Conservation (phyloP, 2,113 vertebrate genomes). For the Thalassarche chlororhynchos region DNA sequence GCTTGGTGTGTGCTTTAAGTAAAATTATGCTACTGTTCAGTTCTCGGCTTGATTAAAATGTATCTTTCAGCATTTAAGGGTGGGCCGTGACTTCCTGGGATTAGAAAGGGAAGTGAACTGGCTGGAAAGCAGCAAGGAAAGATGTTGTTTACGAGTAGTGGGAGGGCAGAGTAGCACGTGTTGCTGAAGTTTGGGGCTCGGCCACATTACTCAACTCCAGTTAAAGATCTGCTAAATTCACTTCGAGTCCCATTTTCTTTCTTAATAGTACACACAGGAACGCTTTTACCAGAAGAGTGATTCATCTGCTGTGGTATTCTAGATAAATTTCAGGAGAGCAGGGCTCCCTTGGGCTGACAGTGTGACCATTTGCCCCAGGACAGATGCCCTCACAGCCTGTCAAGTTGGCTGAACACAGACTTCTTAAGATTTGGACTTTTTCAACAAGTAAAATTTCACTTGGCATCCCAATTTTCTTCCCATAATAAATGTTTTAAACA, state of each 20-base stretch:
- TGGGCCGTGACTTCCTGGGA: conserved; percentile 47
- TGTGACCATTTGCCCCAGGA: neutral
- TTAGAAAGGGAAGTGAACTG: conserved; percentile 54
- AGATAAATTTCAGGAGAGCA: conserved; percentile 13
- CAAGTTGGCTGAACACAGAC: neutral
- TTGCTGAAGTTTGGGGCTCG: conserved; percentile 37
- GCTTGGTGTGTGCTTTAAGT: neutral
- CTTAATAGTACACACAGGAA: conserved; percentile 42
- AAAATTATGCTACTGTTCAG: conserved; percentile 55
- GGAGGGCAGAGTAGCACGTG: neutral
- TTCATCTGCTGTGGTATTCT: conserved; percentile 26
- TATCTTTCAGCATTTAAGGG: conserved; percentile 48
- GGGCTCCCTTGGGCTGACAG: neutral
- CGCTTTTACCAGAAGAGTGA: conserved; percentile 38
- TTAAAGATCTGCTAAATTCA: neutral
- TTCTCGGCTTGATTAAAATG: neutral
- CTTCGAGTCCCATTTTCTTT: neutral
- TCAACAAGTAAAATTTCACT: neutral
- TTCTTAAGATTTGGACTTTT: neutral
- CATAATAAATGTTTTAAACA: neutral
- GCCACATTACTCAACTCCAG: conserved; percentile 22
- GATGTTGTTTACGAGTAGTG: conserved; percentile 1
- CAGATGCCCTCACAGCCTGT: neutral
- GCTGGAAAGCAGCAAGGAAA: conserved; percentile 9
- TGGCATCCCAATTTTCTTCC: neutral